These are phyloP conservation scores for Heterodera schachtii DNA, from an alignment of 1,140 invertebrate genomes.

Conservation along the genomic window DNA sequence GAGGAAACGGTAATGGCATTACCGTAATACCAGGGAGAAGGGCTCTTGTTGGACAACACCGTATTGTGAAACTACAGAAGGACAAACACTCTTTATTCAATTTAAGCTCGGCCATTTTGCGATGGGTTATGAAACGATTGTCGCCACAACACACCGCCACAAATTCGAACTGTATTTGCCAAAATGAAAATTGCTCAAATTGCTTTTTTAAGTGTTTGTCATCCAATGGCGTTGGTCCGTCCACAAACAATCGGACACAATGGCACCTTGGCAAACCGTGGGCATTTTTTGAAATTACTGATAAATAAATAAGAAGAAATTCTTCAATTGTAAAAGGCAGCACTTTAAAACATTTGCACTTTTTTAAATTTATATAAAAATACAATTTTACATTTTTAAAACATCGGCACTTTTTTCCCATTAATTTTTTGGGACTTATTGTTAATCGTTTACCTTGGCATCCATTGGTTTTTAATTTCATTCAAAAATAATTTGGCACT, in stretches of 20 bases:
- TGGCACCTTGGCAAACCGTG: constrained; percentile 63
- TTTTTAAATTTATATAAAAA: too few relatives aligned
- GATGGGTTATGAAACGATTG: constrained; percentile 57
- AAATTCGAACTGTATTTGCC: constrained; percentile 44
- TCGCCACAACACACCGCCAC: constrained; percentile 50
- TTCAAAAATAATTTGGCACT: too few relatives aligned
- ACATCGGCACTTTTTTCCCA: too few relatives aligned
- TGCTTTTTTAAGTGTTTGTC: constrained; percentile 42
- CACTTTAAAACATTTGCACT: too few relatives aligned
- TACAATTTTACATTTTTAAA: too few relatives aligned
- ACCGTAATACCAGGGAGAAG: too few relatives aligned
- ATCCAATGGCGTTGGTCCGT: constrained; percentile 62
- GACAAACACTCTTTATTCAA: background rate
- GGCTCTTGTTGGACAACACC: too few relatives aligned
- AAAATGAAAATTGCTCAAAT: background rate
- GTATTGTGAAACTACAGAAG: too few relatives aligned
- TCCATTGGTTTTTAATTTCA: too few relatives aligned
- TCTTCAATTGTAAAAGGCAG: too few relatives aligned
- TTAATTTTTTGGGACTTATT: too few relatives aligned
- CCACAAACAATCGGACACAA: constrained; percentile 42
- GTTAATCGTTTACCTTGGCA: too few relatives aligned
- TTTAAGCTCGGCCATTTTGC: constrained; percentile 55
- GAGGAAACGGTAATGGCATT: constrained; percentile 45
- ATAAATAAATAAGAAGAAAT: background rate
- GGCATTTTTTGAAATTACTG: constrained; percentile 41